Evolutionary conservation across 2,888 invertebrate genomes (phyloP), one percentile per base, ranked within the genome.

Genomic region (Ophion obscuratus): DNA sequence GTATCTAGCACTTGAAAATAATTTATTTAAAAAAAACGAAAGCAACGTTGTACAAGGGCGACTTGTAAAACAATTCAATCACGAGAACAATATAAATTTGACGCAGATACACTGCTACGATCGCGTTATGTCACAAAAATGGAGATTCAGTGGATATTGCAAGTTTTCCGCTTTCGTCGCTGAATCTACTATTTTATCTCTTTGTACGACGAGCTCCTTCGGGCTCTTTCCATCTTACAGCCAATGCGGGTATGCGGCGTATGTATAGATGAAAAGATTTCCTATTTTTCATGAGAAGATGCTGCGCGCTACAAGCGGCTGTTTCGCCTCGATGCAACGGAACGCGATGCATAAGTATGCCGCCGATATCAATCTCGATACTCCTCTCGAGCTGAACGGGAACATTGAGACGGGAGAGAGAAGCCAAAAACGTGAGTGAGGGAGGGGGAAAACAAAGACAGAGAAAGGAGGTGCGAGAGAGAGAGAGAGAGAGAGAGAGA

Each of bases 281-380:
- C 57, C 71, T 84, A 84, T 86, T 86, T 86, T 81, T 81, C 78
- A 62, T 44, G 61, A 17, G 59, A 76, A 81, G 68, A 83, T 75
- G 81, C 73, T 70, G 61, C 47, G 11, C 44, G 24, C 27, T 17
- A 31, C 53, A 7, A 53, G 20, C 20, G 57, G 6, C 11, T 47
- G 53, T 74, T 68, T 81, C 47, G 64, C 62, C 31, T 78, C 64
- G 77, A 27, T 81, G 24, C 73, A 20, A 61, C 61, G 75, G 44
- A 27, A 79, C 70, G 47, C 83, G 81, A 86, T 84, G 81, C 84
- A 86, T 84, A 78, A 86, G 83, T 81, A 86, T 86, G 78, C 81
- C 78, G 79, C 84, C 81, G 86, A 86, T 86, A 86, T 86, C 83
- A 84, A 86, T 86, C 86, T 86, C 84, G 84, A 86, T 84, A 86